These are phyloP conservation scores for Thecocarcelia acutangulata DNA, from an alignment of 2,888 invertebrate genomes.

Conservation along the genomic window DNA sequence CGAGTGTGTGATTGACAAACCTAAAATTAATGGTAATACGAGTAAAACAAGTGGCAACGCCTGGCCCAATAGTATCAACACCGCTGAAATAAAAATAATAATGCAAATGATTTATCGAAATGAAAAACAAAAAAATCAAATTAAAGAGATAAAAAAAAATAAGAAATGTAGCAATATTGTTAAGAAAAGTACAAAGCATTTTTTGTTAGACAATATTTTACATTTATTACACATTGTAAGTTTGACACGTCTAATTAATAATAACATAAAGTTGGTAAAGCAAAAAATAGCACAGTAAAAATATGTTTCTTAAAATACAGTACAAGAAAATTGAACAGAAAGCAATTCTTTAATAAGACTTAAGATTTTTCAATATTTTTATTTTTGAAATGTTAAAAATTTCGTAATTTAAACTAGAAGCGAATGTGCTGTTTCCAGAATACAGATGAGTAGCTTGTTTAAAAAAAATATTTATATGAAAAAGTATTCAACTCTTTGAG, in stretches of 20 bases:
- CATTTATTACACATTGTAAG: slow-evolving; percentile 12
- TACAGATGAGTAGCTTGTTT: too few species aligned
- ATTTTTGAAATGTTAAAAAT: too few species aligned
- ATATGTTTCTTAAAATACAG: too few species aligned
- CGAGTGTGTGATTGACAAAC: slow-evolving; percentile 58
- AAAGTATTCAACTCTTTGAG: too few species aligned
- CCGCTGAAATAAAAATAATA: too few species aligned
- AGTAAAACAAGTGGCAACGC: slow-evolving; percentile 59
- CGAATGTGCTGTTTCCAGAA: too few species aligned
- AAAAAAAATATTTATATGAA: too few species aligned
- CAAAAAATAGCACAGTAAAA: slow-evolving; percentile 1
- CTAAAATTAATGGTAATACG: slow-evolving; percentile 65
- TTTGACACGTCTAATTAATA: slow-evolving; percentile 37
- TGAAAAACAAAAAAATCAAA: not conserved
- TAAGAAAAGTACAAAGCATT: slow-evolving; percentile 6
- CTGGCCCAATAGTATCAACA: slow-evolving; percentile 18
- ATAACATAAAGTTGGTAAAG: slow-evolving; percentile 3
- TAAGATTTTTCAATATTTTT: too few species aligned
- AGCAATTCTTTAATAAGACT: too few species aligned
- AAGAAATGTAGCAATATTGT: not conserved
- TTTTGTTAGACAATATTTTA: slow-evolving; percentile 11
- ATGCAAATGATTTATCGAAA: slow-evolving; percentile 39
- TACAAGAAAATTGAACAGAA: too few species aligned
- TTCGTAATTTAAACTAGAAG: too few species aligned
- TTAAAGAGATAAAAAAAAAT: not conserved